Evolutionary conservation across 2,113 vertebrate genomes (phyloP), one percentile per base, ranked within the genome.

Genomic region (Saimiri boliviensis): DNA sequence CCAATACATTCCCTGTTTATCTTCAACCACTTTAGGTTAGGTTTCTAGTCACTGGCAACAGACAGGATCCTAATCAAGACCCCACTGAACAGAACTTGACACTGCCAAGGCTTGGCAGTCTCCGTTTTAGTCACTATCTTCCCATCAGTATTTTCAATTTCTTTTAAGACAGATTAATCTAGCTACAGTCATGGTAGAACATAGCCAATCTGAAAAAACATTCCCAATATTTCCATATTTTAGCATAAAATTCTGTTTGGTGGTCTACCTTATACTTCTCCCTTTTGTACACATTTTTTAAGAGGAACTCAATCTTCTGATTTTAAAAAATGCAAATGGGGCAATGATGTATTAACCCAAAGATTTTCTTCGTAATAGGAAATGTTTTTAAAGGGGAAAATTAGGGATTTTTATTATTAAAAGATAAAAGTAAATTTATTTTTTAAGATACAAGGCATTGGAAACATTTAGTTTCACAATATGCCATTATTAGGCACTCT

Each of bases 401-500:
- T 66, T 40, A 88, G 76, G 71, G 87, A 93, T 95, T 92, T 97
- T 96, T 83, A 81, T 83, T 83, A 95, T 84, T 66, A 77, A 91
- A 89, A 97, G 79, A 96, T 90, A 93, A 98, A 91, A n/a, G 32
- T 23, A 89, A 95, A 96, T 47, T 89, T 83, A 58, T 79, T 49
- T 92, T 89, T 93, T 66, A 90, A 96, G 81, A 79, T 35, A 90
- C 13, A 93, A 70, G 37, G 93, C 95, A 97, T 97, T 98, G 98
- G 97, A 98, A 98, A 93, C 3, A 94, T n/a, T 89, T 74, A 54
- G 92, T 98, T 96, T 96, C 96, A 96, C 17, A 77, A 93, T 60
- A 14, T 88, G 25, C 77, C 95, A 93, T 87, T 73, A 12, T 97
- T 83, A 68, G 13, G 27, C 1, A 3, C 35, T n/a, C 93, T 97